Percentiles rank a stretch among this genome's conserved stretches.
Evolutionary conservation across 2,113 vertebrate genomes (phyloP).

Genomic region (Mustela lutreola): DNA sequence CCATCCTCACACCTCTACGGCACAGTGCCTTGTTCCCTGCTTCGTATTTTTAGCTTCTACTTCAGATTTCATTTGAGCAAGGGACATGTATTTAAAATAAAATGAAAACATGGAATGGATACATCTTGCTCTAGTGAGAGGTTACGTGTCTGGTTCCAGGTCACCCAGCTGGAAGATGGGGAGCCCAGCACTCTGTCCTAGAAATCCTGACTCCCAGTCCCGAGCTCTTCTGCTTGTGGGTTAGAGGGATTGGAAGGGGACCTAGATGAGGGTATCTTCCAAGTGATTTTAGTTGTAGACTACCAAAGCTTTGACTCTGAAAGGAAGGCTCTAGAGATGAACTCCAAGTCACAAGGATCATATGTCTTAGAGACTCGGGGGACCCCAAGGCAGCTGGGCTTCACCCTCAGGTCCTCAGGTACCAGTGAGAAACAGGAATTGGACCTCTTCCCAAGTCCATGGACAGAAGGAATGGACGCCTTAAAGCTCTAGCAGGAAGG

Average conservation of each 20-base stretch:
- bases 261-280: neutral
- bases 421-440: neutral
- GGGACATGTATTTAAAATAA: neutral
- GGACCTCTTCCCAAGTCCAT: neutral
- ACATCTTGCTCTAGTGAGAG: neutral
- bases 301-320: neutral
- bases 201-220: neutral
- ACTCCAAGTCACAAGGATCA: neutral
- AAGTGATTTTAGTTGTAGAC: neutral
- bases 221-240: neutral
- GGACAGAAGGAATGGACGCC: neutral
- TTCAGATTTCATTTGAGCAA: constrained; percentile 11
- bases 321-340: neutral
- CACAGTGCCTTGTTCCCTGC: neutral
- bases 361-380: neutral
- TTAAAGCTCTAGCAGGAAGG: neutral
- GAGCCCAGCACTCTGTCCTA: neutral
- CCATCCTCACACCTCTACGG: no score
- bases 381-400: neutral
- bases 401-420: neutral
- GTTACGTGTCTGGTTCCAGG: neutral
- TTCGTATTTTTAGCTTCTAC: neutral
- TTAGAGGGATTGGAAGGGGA: neutral
- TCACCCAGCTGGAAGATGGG: neutral
- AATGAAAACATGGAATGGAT: neutral